Evolutionary conservation across 2,888 invertebrate genomes (phyloP), one percentile per base, ranked within the genome.

Genomic region (Neoscelio sp.): DNA sequence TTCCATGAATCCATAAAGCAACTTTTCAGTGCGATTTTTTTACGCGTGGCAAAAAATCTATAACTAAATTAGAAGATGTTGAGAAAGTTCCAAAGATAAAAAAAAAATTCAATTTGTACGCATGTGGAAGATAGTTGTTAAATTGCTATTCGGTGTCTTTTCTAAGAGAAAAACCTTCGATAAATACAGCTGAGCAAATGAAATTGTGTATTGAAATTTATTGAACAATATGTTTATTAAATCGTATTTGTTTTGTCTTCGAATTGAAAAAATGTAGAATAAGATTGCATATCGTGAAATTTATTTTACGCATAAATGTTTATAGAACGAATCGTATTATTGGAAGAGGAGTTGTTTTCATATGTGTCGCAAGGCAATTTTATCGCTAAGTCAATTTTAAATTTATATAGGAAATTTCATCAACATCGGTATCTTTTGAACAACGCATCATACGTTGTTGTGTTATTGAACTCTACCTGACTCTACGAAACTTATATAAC

Each of bases 1-100:
- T 73, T 73, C 54, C 64, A 52, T 38, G 71, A 62, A 64, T 46
- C 73, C 71, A 62, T 62, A 52, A 71, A 71, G 62, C 54, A 71
- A 71, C 71, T 71, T 60, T n/a, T 8, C 23, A 3, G 18, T 1
- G 5, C 30, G 28, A 33, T 42, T 50, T 71, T 52, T 44, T 48
- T 68, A 13, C 7, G 2, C 20, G n/a, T 2, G 3, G 7, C 3
- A 50, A 48, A 70, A 70, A 58, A 13, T 50, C 30, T 28, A 70
- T 70, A 40, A 48, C 50, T 70, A 56, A 58, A 70, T 70, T 58
- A 58, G 26, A 48, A 48, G 58, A 12, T 46, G 33, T 13, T 42
- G 15, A 4, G 3, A 42, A 13, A 50, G 26, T 42, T 40, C 35
- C 42, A 13, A 42, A 42, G n/a, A 23, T 50, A n/a, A 38, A 18